Conservation (phyloP, 2,888 invertebrate species). For the Coenonympha arcania region DNA sequence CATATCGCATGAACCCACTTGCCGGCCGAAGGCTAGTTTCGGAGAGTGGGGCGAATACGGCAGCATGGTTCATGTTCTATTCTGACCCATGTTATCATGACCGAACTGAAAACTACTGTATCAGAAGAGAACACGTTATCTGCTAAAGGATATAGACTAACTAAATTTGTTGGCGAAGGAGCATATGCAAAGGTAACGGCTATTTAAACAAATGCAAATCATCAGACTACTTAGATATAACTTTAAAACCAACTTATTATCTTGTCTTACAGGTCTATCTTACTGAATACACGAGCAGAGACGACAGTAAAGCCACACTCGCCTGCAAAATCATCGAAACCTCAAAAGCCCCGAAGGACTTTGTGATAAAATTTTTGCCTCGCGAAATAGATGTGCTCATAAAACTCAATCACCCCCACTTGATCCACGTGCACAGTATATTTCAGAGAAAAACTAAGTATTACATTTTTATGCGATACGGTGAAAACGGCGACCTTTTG, state of each 20-base stretch:
- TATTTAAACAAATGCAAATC: background rate
- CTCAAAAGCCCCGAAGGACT: slow-evolving; percentile 82
- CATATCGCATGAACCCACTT: slow-evolving; percentile 37
- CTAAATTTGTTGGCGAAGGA: slow-evolving; percentile 81
- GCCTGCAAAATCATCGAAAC: slow-evolving; percentile 86
- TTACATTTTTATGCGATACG: slow-evolving; percentile 84
- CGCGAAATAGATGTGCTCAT: slow-evolving; percentile 85
- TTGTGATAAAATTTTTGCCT: slow-evolving; percentile 85
- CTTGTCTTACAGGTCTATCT: slow-evolving; percentile 50
- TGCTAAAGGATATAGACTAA: slow-evolving; percentile 76
- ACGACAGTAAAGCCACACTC: slow-evolving; percentile 50
- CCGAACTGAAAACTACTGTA: slow-evolving; percentile 57
- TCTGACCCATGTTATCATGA: slow-evolving; percentile 54
- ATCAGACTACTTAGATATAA: background rate
- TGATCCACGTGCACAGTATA: slow-evolving; percentile 85
- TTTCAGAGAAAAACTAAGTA: slow-evolving; percentile 81
- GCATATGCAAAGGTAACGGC: slow-evolving; percentile 82
- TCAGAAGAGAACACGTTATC: slow-evolving; percentile 67
- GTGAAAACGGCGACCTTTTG: slow-evolving; percentile 85
- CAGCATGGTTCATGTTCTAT: slow-evolving; percentile 38
- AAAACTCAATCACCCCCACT: slow-evolving; percentile 83
- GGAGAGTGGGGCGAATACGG: slow-evolving; percentile 30
- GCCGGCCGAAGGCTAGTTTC: slow-evolving; percentile 33
- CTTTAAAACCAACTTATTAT: background rate
- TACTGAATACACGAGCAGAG: slow-evolving; percentile 52